These are phyloP conservation scores for Spodoptera frugiperda DNA, from an alignment of 1,140 invertebrate species.

Conservation along the genomic window DNA sequence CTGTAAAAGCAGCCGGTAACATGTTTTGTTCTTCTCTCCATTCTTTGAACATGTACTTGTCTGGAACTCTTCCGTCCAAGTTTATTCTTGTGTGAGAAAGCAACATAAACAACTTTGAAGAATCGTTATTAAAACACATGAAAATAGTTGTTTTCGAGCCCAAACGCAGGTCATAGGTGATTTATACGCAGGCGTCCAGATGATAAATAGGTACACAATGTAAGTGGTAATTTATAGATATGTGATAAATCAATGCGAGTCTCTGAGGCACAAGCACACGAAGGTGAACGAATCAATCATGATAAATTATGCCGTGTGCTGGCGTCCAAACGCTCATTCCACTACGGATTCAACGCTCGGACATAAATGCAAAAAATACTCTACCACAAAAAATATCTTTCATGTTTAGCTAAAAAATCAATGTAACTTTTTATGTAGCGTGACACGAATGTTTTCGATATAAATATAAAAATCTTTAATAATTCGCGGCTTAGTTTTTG, in stretches of 20 bases:
- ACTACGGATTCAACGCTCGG: conserved; percentile 6
- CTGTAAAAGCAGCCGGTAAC: conserved; percentile 7
- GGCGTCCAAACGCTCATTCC: conserved; percentile 31
- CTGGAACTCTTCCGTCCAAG: conserved; percentile 34
- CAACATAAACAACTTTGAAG: conserved; percentile 18
- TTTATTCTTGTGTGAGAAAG: conserved; percentile 30
- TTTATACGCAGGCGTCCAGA: conserved; percentile 41
- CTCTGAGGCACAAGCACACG: conserved; percentile 40
- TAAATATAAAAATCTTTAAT: conserved; percentile 2
- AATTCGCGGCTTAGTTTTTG: conserved; percentile 10
- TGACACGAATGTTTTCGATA: neutral
- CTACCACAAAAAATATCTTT: conserved; percentile 9
- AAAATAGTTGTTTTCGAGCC: conserved; percentile 26
- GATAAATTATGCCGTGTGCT: conserved; percentile 49
- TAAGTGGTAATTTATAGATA: conserved; percentile 51
- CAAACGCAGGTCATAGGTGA: conserved; percentile 8
- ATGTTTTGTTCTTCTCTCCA: conserved; percentile 40
- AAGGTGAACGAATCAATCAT: conserved; percentile 51
- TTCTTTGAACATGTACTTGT: conserved; percentile 25
- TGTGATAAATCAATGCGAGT: conserved; percentile 50
- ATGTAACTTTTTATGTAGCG: conserved; percentile 15
- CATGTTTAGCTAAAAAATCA: conserved; percentile 13
- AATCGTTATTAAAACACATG: conserved; percentile 29
- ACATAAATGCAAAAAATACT: conserved; percentile 11
- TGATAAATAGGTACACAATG: conserved; percentile 47